Conservation (phyloP, 2,797 vertebrate genomes). For the Clarias fuscus region DNA sequence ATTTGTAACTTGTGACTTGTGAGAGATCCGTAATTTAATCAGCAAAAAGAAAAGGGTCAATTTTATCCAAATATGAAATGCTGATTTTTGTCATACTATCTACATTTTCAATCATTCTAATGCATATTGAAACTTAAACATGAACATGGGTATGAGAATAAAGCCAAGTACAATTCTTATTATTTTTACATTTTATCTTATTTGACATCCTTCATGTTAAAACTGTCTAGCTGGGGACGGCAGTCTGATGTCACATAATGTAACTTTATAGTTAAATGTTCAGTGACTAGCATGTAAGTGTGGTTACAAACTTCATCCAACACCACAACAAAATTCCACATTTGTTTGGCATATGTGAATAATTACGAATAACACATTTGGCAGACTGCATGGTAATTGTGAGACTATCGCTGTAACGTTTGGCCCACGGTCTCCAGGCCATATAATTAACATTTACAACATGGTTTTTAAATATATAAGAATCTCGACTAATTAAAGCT, state of each 20-base stretch:
- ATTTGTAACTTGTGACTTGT: background rate
- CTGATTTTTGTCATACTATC: background rate
- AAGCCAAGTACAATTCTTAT: conserved; percentile 14
- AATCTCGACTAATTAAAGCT: conserved; percentile 49
- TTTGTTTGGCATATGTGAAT: conserved; percentile 59
- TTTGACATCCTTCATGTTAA: conserved; percentile 19
- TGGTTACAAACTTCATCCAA: conserved; percentile 46
- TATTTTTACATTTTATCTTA: conserved; percentile 5
- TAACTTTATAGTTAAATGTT: conserved; percentile 36
- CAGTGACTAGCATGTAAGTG: conserved; percentile 42
- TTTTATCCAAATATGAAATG: background rate
- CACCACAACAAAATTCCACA: conserved; percentile 55
- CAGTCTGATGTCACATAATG: conserved; percentile 20
- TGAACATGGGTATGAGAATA: background rate
- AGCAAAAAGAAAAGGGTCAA: conserved; percentile 8
- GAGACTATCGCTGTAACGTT: conserved; percentile 59
- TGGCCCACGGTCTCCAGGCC: conserved; percentile 51
- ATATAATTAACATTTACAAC: conserved; percentile 62
- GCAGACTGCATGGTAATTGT: conserved; percentile 55
- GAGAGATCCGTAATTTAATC: conserved; percentile 5
- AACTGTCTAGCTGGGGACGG: background rate
- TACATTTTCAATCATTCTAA: background rate
- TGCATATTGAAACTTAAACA: background rate
- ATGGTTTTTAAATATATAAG: conserved; percentile 57
- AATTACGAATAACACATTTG: conserved; percentile 61